Evolutionary conservation across 2,113 vertebrate species (phyloP).

Genomic region (Bos javanicus): DNA sequence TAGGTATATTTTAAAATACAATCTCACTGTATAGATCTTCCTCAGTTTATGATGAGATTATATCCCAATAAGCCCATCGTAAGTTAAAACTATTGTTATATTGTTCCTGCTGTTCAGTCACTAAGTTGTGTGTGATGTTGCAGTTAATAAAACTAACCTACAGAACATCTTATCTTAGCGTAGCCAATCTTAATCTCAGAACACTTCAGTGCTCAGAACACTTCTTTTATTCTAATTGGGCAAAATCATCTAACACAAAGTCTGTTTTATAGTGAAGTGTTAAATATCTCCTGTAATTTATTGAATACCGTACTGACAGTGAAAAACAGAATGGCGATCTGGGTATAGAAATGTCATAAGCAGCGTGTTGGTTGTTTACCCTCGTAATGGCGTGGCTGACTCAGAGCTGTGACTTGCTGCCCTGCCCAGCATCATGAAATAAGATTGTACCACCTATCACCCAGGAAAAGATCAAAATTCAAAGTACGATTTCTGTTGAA

Average conservation of each 20-base stretch:
- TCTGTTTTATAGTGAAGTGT: background rate
- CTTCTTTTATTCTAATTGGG: background rate
- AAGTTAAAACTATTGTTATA: background rate
- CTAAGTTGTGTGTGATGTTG: background rate
- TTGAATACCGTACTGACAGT: background rate
- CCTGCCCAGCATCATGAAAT: background rate
- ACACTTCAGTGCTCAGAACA: background rate
- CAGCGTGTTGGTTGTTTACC: no score
- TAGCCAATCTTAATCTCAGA: background rate
- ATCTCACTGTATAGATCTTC: background rate
- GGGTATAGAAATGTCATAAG: background rate
- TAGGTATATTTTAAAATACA: background rate
- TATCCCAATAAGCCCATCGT: background rate
- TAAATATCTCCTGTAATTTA: background rate
- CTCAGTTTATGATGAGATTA: background rate
- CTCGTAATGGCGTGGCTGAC: background rate
- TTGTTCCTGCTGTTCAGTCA: background rate
- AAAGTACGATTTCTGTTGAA: background rate
- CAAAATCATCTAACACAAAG: background rate
- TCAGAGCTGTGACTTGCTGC: background rate
- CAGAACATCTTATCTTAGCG: background rate
- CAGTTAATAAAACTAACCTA: background rate
- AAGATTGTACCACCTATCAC: background rate
- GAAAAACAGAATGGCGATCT: background rate
- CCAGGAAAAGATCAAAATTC: background rate